These are phyloP conservation scores for Notothenia rossii DNA, from an alignment of 2,113 vertebrate species.

Conservation along the genomic window DNA sequence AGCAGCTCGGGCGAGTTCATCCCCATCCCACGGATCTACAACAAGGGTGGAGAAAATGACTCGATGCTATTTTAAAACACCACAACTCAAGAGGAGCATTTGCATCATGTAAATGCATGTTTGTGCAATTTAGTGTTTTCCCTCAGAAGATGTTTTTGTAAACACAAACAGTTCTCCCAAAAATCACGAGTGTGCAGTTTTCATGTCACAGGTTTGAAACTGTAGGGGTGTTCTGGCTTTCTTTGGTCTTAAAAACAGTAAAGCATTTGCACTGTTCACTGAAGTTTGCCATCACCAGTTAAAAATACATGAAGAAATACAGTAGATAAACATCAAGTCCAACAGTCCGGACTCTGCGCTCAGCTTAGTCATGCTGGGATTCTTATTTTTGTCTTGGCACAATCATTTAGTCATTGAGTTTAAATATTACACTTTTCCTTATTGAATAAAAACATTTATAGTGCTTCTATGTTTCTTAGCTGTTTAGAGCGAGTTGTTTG, in stretches of 20 bases:
- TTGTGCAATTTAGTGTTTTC: neutral
- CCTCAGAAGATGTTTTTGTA: neutral
- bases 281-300: too few species aligned
- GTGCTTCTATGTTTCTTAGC: neutral
- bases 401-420: too few species aligned
- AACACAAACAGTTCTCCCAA: neutral
- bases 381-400: neutral
- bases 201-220: neutral
- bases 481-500: neutral
- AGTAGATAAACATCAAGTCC: neutral
- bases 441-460: neutral
- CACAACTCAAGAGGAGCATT: neutral
- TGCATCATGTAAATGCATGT: neutral
- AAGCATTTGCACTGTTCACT: neutral
- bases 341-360: constrained; percentile 3
- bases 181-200: neutral
- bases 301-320: neutral
- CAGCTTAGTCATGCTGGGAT: neutral
- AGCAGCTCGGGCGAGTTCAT: constrained; percentile 96
- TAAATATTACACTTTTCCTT: neutral
- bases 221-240: neutral
- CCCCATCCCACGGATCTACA: constrained; percentile 95
- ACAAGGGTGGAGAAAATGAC: neutral
- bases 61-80: neutral
- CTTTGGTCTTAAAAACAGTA: neutral